phyloP scores from a whole-genome alignment of 30 jellyfish, hydroid and myxozoan species.

The Hydractinia echinata region DNA sequence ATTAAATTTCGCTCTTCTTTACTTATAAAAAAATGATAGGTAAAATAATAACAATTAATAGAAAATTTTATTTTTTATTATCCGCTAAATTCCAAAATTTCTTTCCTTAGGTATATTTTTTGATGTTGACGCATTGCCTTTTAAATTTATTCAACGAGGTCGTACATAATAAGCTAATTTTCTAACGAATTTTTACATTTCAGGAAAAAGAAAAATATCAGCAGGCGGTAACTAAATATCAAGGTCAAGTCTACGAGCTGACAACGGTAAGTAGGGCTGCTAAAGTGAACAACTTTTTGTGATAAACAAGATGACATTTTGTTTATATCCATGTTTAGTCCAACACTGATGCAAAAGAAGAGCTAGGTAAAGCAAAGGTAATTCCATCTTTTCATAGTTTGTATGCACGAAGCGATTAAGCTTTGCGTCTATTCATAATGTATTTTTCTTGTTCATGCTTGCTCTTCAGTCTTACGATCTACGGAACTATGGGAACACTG shows the following conservation, averaged over 20 bases:
- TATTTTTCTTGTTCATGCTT: too few relatives aligned
- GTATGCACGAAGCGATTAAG: too few relatives aligned
- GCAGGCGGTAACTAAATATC: constrained; percentile 52
- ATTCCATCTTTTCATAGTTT: neutral
- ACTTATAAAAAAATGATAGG: neutral
- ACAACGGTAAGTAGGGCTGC: constrained; percentile 31
- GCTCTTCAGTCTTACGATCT: too few relatives aligned
- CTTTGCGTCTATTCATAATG: too few relatives aligned
- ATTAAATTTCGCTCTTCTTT: neutral
- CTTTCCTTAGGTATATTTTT: neutral
- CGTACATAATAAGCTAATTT: neutral
- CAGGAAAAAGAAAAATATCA: constrained; percentile 78
- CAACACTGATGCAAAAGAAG: constrained; percentile 8
- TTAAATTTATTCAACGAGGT: neutral
- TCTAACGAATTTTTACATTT: neutral
- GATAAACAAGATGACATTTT: neutral
- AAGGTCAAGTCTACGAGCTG: constrained; percentile 45
- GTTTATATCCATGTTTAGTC: neutral
- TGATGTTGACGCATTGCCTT: neutral
- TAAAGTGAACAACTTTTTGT: neutral
- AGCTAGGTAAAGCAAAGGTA: constrained; percentile 8
- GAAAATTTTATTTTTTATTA: too few relatives aligned
- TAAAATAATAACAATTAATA: too few relatives aligned
- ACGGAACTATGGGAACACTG: too few relatives aligned
- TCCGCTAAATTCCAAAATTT: too few relatives aligned